Percentiles rank a stretch among this genome's conserved stretches.
Evolutionary conservation across 1,140 invertebrate species (phyloP).

Genomic region (Drosophila chauvacae): DNA sequence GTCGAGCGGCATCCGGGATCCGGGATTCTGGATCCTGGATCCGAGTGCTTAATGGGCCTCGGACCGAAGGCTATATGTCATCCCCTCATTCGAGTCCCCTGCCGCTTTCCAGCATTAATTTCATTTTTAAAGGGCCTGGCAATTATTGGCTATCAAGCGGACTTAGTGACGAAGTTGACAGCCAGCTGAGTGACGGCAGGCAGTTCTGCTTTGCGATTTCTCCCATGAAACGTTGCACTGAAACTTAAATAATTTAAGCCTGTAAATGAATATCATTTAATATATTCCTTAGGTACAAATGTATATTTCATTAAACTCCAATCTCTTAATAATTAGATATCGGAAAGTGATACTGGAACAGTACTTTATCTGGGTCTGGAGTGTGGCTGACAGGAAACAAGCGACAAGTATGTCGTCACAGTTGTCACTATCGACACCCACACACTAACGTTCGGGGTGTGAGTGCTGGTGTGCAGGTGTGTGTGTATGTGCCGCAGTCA

Average conservation of each 20-base stretch:
- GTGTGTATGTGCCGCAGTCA: constrained; percentile 57
- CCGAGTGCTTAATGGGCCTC: constrained; percentile 43
- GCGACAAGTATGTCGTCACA: constrained; percentile 79
- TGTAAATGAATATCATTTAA: neutral
- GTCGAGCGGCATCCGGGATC: constrained; percentile 31
- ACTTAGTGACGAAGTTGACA: constrained; percentile 58
- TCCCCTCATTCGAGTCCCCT: constrained; percentile 1
- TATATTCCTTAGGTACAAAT: neutral
- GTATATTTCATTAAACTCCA: no score
- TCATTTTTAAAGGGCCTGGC: constrained; percentile 58
- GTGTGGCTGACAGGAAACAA: constrained; percentile 69
- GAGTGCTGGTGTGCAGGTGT: constrained; percentile 5
- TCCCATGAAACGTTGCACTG: neutral
- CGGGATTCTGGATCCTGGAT: constrained; percentile 32
- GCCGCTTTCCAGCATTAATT: constrained; percentile 28
- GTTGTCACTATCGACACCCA: constrained; percentile 78
- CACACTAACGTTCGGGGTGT: constrained; percentile 23
- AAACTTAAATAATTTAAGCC: neutral
- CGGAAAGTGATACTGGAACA: neutral
- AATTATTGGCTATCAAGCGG: constrained; percentile 64
- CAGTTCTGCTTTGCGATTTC: constrained; percentile 8
- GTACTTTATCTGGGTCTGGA: neutral
- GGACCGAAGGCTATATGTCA: constrained; percentile 38
- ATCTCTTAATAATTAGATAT: neutral
- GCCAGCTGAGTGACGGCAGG: constrained; percentile 56